Evolutionary conservation across 2,888 invertebrate species (phyloP).

Genomic region (Epistrophe eligans): DNA sequence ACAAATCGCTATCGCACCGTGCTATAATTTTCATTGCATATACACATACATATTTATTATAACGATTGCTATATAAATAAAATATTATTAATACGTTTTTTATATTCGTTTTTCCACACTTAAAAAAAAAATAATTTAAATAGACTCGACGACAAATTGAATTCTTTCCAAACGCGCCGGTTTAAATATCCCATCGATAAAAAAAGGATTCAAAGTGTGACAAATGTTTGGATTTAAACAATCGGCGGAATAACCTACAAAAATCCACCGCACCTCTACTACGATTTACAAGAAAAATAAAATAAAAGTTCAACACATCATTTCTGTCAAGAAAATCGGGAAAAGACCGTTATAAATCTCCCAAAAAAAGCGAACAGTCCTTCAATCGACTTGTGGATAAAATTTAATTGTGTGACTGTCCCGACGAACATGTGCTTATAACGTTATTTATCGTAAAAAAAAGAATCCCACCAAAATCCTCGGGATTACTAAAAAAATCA

Average conservation of each 20-base stretch:
- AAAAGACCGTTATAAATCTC: slow-evolving; percentile 51
- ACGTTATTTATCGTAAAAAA: slow-evolving; percentile 75
- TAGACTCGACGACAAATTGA: not conserved
- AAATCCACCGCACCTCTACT: not conserved
- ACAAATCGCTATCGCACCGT: slow-evolving; percentile 70
- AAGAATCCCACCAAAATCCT: slow-evolving; percentile 36
- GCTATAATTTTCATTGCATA: slow-evolving; percentile 57
- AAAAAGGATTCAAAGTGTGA: not conserved
- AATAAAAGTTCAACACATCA: slow-evolving; percentile 38
- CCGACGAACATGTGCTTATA: slow-evolving; percentile 78
- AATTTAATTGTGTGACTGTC: slow-evolving; percentile 77
- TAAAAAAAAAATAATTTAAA: not conserved
- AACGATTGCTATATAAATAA: slow-evolving; percentile 32
- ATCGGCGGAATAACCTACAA: slow-evolving; percentile 6
- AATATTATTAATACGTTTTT: slow-evolving; percentile 9
- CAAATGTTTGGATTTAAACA: slow-evolving; percentile 17
- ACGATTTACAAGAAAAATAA: not conserved
- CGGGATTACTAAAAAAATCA: slow-evolving; percentile 13
- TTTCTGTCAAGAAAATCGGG: slow-evolving; percentile 48
- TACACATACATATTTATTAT: slow-evolving; percentile 14
- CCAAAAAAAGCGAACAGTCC: slow-evolving; percentile 54
- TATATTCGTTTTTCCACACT: slow-evolving; percentile 11
- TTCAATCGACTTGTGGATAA: slow-evolving; percentile 28
- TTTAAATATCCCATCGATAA: not conserved
- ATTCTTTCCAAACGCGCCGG: not conserved